Percentiles rank a stretch among this genome's conserved stretches.
These are phyloP conservation scores for Peromyscus californicus DNA, from an alignment of 2,113 vertebrate genomes.

Conservation along the genomic window DNA sequence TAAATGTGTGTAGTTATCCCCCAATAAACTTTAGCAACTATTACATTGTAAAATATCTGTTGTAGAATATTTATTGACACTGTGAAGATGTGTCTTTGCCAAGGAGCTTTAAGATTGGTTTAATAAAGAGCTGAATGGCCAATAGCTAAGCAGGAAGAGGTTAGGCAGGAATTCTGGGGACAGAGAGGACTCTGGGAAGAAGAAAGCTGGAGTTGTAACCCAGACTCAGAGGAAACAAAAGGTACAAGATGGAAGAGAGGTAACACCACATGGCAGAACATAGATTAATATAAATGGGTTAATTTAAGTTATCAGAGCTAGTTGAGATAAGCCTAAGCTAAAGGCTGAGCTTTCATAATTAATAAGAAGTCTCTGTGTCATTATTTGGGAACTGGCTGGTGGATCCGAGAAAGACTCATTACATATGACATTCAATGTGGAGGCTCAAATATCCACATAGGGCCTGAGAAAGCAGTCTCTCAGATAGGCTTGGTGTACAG, in stretches of 20 bases:
- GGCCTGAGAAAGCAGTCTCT: neutral
- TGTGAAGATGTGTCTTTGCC: neutral
- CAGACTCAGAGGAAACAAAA: neutral
- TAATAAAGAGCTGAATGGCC: neutral
- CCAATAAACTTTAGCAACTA: neutral
- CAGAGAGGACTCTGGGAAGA: neutral
- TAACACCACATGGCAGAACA: neutral
- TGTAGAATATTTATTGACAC: neutral
- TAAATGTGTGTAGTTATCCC: neutral
- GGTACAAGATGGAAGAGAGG: neutral
- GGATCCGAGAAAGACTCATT: neutral
- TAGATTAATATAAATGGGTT: neutral
- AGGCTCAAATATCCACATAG: neutral
- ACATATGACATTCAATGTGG: neutral
- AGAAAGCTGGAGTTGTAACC: neutral
- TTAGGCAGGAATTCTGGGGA: neutral
- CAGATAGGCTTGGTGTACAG: neutral
- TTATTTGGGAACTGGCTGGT: neutral
- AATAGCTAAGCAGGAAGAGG: neutral
- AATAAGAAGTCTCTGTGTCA: neutral
- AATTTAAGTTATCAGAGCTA: neutral
- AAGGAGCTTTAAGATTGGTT: neutral
- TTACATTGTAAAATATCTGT: neutral
- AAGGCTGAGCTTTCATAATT: neutral
- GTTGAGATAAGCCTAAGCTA: neutral